Conservation (phyloP, 2,888 invertebrate species). For the Dexiosoma caninum region DNA sequence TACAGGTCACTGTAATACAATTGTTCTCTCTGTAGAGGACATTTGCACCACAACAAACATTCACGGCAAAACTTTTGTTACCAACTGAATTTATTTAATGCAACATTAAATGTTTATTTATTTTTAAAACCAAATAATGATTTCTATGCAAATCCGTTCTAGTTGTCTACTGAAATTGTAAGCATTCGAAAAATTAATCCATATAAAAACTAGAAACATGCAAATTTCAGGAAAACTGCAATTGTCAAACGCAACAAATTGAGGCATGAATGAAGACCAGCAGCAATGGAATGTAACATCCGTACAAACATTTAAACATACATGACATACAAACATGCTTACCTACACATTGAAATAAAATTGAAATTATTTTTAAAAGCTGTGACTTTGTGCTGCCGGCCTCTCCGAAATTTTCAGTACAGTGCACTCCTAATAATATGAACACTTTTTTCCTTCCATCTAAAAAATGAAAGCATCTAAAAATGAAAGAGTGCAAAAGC, state of each 20-base stretch:
- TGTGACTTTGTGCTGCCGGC: no score
- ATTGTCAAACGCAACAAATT: neutral
- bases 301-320: neutral
- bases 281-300: neutral
- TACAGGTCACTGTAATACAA: conserved; percentile 15
- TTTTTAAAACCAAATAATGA: conserved; percentile 10
- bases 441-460: no score
- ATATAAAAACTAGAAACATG: conserved; percentile 29
- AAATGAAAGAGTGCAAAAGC: no score
- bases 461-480: no score
- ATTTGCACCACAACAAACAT: neutral
- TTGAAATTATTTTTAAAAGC: no score
- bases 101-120: conserved; percentile 4
- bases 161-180: conserved; percentile 43
- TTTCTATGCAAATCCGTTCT: conserved; percentile 44
- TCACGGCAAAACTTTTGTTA: neutral
- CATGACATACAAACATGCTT: neutral
- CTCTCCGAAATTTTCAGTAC: no score
- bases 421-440: no score
- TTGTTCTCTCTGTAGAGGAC: neutral
- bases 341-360: neutral
- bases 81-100: neutral
- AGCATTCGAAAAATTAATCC: neutral
- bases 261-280: conserved; percentile 5
- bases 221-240: conserved; percentile 17